Conservation (phyloP, 2,888 invertebrate species). For the Pollenia labialis region DNA sequence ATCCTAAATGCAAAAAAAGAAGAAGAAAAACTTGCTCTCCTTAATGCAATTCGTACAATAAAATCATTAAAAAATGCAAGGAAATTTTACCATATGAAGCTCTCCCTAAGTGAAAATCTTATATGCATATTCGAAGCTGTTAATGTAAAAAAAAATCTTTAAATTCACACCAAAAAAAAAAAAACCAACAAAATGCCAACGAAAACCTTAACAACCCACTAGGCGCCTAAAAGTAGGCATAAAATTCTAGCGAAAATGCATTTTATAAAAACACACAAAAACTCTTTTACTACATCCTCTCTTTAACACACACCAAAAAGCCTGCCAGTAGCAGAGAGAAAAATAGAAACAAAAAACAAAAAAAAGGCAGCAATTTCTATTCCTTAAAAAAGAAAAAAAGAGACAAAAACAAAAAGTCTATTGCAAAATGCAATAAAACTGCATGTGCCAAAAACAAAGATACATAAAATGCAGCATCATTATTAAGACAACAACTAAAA, state of each 20-base stretch:
- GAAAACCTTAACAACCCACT: background rate
- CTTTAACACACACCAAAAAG: slow-evolving; percentile 15
- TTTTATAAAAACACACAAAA: slow-evolving; percentile 12
- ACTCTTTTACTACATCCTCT: slow-evolving; percentile 43
- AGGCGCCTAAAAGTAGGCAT: slow-evolving; percentile 64
- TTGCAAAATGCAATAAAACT: slow-evolving; percentile 78
- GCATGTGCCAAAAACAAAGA: slow-evolving; percentile 57
- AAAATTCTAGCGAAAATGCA: slow-evolving; percentile 28
- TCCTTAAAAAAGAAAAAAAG: slow-evolving; percentile 77
- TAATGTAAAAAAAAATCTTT: background rate
- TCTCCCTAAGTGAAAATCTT: slow-evolving; percentile 45
- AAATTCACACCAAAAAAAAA: background rate
- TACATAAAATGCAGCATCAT: slow-evolving; percentile 44
- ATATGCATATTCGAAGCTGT: slow-evolving; percentile 11
- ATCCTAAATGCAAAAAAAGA: slow-evolving; percentile 61
- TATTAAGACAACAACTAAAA: slow-evolving; percentile 23
- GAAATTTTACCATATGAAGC: slow-evolving; percentile 46
- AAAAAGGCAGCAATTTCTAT: slow-evolving; percentile 19
- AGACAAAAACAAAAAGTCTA: slow-evolving; percentile 77
- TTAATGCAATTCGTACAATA: slow-evolving; percentile 35
- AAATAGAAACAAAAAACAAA: background rate
- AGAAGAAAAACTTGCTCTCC: slow-evolving; percentile 74
- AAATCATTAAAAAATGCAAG: background rate
- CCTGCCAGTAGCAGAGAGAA: slow-evolving; percentile 18
- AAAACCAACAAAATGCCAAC: background rate